These are phyloP conservation scores for Thecocarcelia acutangulata DNA, from an alignment of 2,888 invertebrate species.

Conservation along the genomic window DNA sequence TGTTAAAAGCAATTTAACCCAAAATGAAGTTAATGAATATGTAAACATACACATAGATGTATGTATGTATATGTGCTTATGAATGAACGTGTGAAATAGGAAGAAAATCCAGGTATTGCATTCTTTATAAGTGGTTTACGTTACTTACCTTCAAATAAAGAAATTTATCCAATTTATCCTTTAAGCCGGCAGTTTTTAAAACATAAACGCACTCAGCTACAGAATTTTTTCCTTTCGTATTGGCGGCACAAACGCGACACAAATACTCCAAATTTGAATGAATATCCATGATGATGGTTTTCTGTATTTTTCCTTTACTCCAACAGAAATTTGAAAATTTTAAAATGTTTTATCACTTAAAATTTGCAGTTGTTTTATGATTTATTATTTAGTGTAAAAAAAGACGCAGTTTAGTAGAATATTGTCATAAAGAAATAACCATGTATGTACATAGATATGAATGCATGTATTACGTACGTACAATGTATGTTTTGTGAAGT, in stretches of 20 bases:
- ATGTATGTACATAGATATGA: no score
- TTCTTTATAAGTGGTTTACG: background rate
- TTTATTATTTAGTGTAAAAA: no score
- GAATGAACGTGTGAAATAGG: no score
- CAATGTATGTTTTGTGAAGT: no score
- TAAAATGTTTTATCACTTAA: background rate
- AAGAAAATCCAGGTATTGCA: no score
- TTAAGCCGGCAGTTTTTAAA: constrained; percentile 76
- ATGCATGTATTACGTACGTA: no score
- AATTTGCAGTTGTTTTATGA: background rate
- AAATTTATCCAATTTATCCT: constrained; percentile 77
- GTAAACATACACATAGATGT: no score
- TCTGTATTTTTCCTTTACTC: constrained; percentile 23
- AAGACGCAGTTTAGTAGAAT: no score
- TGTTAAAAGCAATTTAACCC: no score
- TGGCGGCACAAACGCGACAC: constrained; percentile 78
- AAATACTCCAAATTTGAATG: constrained; percentile 76
- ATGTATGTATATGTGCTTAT: background rate
- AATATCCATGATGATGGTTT: constrained; percentile 71
- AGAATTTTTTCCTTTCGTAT: constrained; percentile 77
- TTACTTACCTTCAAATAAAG: constrained; percentile 76
- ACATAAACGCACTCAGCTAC: constrained; percentile 78
- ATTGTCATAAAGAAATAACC: no score
- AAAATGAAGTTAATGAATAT: no score
- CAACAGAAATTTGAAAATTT: constrained; percentile 1